phyloP scores from a whole-genome alignment of 2,797 vertebrate species.

The Cynopterus sphinx region DNA sequence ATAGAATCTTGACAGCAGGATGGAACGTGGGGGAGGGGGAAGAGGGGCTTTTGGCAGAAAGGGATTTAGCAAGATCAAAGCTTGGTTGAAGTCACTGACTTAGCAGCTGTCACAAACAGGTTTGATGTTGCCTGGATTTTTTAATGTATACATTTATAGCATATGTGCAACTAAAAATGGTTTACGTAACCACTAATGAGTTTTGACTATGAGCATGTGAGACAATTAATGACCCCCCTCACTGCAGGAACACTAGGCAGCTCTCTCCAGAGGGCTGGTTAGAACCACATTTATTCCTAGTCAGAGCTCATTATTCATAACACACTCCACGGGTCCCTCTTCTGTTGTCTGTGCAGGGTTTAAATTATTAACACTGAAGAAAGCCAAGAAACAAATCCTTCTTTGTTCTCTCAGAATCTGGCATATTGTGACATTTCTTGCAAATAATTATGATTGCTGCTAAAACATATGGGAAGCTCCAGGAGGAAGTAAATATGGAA shows the following conservation, averaged over 20 bases:
- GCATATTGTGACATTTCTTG: not conserved
- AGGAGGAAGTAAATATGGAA: not conserved
- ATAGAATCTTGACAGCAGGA: not conserved
- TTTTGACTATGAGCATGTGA: constrained; percentile 57
- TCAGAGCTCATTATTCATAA: constrained; percentile 69
- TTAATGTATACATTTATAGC: constrained; percentile 12
- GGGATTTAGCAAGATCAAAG: not conserved
- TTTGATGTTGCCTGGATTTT: not conserved
- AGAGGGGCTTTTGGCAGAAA: not conserved
- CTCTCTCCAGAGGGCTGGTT: constrained; percentile 37
- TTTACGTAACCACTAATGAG: constrained; percentile 55
- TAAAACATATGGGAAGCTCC: not conserved
- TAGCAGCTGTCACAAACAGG: constrained; percentile 50
- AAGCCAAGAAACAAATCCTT: constrained; percentile 56
- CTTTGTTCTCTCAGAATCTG: constrained; percentile 45
- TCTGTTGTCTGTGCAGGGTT: constrained; percentile 15
- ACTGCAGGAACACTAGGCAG: not conserved
- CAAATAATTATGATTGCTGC: constrained; percentile 8
- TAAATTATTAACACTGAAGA: constrained; percentile 24
- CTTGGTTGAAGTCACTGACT: not conserved
- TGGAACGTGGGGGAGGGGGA: not conserved
- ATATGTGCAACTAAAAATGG: constrained; percentile 33
- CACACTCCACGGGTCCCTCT: constrained; percentile 38
- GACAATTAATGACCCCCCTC: constrained; percentile 39
- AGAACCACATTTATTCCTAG: constrained; percentile 59